A percentile compares a stretch with the other conserved stretches of the same genome.
These are phyloP conservation scores for Cervus canadensis DNA, from an alignment of 2,113 vertebrate species.

Conservation along the genomic window DNA sequence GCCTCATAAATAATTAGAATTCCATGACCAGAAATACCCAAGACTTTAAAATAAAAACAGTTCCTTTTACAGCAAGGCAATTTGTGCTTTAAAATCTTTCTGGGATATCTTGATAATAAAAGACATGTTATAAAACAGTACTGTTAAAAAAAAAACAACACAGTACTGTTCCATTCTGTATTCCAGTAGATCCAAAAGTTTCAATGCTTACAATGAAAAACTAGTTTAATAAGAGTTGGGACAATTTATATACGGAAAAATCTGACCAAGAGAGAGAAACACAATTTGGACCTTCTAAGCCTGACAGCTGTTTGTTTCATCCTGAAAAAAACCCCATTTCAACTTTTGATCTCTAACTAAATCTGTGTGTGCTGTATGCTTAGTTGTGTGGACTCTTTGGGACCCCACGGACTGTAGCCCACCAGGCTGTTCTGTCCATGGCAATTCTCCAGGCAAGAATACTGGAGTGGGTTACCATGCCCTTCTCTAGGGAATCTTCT, in stretches of 20 bases:
- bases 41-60: background rate
- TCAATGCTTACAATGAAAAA: background rate
- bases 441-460: background rate
- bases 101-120: background rate
- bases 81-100: background rate
- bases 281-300: background rate
- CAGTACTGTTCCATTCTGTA: background rate
- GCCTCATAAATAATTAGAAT: conserved; percentile 18
- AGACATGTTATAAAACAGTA: background rate
- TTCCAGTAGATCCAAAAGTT: background rate
- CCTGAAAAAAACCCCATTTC: background rate
- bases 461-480: background rate
- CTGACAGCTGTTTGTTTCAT: background rate
- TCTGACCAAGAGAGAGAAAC: background rate
- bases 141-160: background rate
- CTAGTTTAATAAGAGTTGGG: background rate
- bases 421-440: background rate
- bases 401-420: background rate
- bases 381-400: background rate
- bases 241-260: background rate
- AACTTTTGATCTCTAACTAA: background rate
- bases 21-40: conserved; percentile 16
- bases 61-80: background rate
- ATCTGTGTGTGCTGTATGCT: background rate
- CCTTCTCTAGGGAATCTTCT: background rate